A percentile compares a stretch with the other conserved stretches of the same genome.
Conservation (phyloP, 2,797 vertebrate species). For the Smutsia temminckii region DNA sequence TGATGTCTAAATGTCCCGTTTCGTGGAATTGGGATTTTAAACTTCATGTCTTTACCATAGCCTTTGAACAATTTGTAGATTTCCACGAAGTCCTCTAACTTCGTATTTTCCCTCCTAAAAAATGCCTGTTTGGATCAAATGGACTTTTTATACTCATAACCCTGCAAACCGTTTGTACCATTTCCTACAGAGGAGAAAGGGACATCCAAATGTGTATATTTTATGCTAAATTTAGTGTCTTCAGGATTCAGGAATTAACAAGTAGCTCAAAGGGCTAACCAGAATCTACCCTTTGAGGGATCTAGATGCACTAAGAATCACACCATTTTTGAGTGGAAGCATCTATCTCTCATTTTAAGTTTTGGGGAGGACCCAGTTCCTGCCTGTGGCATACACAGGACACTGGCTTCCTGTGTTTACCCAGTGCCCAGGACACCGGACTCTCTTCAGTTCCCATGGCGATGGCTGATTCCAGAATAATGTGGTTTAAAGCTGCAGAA, state of each 20-base stretch:
- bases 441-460: neutral
- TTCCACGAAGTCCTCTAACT: neutral
- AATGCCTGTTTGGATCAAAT: neutral
- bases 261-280: neutral
- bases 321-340: neutral
- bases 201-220: neutral
- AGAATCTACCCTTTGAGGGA: neutral
- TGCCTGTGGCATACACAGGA: neutral
- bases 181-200: neutral
- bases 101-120: neutral
- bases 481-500: neutral
- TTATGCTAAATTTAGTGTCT: neutral
- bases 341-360: neutral
- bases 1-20: slow-evolving; percentile 3
- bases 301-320: neutral
- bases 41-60: neutral
- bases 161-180: neutral
- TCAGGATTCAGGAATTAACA: neutral
- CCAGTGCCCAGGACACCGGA: neutral
- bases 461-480: neutral
- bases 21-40: neutral
- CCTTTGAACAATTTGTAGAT: neutral
- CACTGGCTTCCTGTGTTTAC: neutral
- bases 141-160: neutral
- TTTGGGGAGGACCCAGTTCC: neutral